Conservation (phyloP, 1,140 invertebrate genomes). For the Halyomorpha halys region DNA sequence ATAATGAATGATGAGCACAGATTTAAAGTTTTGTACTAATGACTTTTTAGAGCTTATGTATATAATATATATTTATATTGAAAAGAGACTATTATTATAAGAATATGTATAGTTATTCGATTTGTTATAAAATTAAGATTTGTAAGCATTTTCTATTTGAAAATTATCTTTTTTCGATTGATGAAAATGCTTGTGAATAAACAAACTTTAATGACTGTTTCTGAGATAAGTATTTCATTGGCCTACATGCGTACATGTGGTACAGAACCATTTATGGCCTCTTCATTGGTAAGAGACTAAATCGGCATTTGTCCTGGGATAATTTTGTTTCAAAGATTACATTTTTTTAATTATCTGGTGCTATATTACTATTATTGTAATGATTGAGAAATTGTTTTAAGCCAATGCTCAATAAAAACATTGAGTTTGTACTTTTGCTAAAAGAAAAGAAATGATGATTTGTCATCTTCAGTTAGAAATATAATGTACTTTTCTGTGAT, state of each 20-base stretch:
- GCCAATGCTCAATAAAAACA: too few species aligned
- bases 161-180: slow-evolving; percentile 3
- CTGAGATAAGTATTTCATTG: slow-evolving; percentile 7
- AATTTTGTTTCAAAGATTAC: neutral
- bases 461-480: too few species aligned
- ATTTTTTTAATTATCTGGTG: slow-evolving; percentile 5
- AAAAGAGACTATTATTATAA: slow-evolving; percentile 27
- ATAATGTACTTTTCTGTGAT: slow-evolving; percentile 2
- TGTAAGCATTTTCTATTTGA: slow-evolving; percentile 20
- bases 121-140: slow-evolving; percentile 10
- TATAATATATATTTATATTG: slow-evolving; percentile 29
- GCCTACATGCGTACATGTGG: slow-evolving; percentile 7
- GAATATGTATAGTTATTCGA: slow-evolving; percentile 13
- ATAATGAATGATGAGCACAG: slow-evolving; percentile 17
- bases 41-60: slow-evolving; percentile 30
- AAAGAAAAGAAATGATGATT: too few species aligned
- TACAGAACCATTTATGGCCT: slow-evolving; percentile 12
- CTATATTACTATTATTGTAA: slow-evolving; percentile 19
- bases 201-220: slow-evolving; percentile 12
- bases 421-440: too few species aligned
- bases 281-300: neutral
- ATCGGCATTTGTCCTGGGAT: neutral
- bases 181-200: slow-evolving; percentile 12
- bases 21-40: slow-evolving; percentile 27
- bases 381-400: slow-evolving; percentile 9